Base-by-base conservation (phyloP, 2,113 vertebrate species). In the Bettongia penicillata region DNA sequence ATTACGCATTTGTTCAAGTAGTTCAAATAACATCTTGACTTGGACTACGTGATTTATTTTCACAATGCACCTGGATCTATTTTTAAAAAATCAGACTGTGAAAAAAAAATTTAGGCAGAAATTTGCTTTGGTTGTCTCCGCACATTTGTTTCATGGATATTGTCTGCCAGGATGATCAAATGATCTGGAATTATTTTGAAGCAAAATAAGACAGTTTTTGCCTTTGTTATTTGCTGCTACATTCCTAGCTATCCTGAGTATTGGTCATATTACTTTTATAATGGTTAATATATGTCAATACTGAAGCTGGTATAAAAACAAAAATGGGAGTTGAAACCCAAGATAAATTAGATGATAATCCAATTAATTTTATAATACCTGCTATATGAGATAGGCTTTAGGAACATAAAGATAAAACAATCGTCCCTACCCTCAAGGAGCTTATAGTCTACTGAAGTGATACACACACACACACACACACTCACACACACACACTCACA, bases 401-500 rank as follows among this genome's bases (percentile, higher is more conserved):
- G n/a, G 19, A 84, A 43, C 37, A 23, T 84, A 2, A 47, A 37
- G 93, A 12, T 3, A 8, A 77, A 77, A 77, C 61, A 77, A 77
- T 22, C 43, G n/a, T 0, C 10, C 14, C 26, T 49, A 12, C 2
- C 24, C 77, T 0, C 0, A 51, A 10, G n/a, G 61, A 24, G 24
- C n/a, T 37, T 16, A 31, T 0, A 91, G 8, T 26, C 8, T 49
- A 14, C 49, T 3, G 19, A 1, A 11, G 37, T 51, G 50, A 68
- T n/a, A 31, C 0, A 0, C 8, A 6, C 23, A 2, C 43, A 31
- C 43, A 16, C 24, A 16, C 1, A 37, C 0, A 8, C 0, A 2
- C 26, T 24, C 10, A 2, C 26, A 51, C 2, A 53, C 2, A 3
- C 5, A 7, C 37, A 31, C 37, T 7, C 53, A 48, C 48, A 48